A percentile compares a stretch with the other conserved stretches of the same genome.
These are phyloP conservation scores for Linhomoeus sp. DNA, from an alignment of 2,888 invertebrate species.

Conservation along the genomic window DNA sequence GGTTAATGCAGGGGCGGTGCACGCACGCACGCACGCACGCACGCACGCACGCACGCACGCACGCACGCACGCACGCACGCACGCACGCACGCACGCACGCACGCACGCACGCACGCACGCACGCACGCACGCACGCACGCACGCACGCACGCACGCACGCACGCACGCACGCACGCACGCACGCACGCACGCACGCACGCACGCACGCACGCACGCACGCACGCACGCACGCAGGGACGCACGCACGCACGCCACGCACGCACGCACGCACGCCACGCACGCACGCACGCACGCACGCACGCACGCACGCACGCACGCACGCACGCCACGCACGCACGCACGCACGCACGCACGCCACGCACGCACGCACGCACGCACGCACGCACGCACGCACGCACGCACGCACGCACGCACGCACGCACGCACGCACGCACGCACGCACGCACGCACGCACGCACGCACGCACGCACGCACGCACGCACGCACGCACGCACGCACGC, in stretches of 20 bases:
- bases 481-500: too few relatives aligned
- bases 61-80: conserved; percentile 8
- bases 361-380: too few relatives aligned
- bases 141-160: conserved; percentile 3
- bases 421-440: too few relatives aligned
- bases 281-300: conserved; percentile 1
- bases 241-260: too few relatives aligned
- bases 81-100: conserved; percentile 8
- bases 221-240: conserved; percentile 1
- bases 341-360: too few relatives aligned
- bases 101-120: conserved; percentile 8
- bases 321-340: too few relatives aligned
- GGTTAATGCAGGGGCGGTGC: too few relatives aligned
- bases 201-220: conserved; percentile 1
- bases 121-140: conserved; percentile 7
- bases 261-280: too few relatives aligned
- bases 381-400: too few relatives aligned
- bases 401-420: too few relatives aligned
- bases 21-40: conserved; percentile 5
- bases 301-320: conserved; percentile 2
- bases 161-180: conserved; percentile 1
- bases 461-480: too few relatives aligned
- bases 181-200: conserved; percentile 1
- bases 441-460: too few relatives aligned
- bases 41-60: conserved; percentile 5